Evolutionary conservation across 2,113 vertebrate genomes (phyloP).

Genomic region (Sminthopsis crassicaudata): DNA sequence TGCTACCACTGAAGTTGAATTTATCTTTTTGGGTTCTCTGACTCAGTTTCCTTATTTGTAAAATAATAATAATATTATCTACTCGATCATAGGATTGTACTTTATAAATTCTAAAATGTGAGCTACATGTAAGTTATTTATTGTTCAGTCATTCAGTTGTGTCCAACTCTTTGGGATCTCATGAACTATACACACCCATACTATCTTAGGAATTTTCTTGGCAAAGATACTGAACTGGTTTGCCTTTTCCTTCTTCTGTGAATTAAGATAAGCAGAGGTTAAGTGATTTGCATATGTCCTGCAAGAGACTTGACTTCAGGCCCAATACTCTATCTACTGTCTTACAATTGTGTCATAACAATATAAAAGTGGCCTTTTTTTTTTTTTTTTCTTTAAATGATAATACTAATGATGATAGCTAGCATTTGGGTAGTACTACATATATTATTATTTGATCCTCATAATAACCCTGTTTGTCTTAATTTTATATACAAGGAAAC

Average conservation of each 20-base stretch:
- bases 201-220: too few species aligned
- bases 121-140: not conserved
- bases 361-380: not conserved
- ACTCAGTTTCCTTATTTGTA: constrained; percentile 3
- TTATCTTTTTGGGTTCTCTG: not conserved
- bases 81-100: not conserved
- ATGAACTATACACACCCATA: too few species aligned
- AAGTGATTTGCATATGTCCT: not conserved
- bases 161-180: too few species aligned
- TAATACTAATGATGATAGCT: not conserved
- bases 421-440: not conserved
- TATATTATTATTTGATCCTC: not conserved
- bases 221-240: not conserved
- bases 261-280: not conserved
- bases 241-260: not conserved
- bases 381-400: not conserved
- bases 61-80: not conserved
- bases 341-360: not conserved
- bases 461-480: not conserved
- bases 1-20: not conserved
- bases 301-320: not conserved
- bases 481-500: not conserved
- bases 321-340: not conserved
- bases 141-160: too few species aligned
- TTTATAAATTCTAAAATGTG: not conserved